Base-by-base conservation (phyloP, 2,888 invertebrate species). In the Lumbricus terrestris region DNA sequence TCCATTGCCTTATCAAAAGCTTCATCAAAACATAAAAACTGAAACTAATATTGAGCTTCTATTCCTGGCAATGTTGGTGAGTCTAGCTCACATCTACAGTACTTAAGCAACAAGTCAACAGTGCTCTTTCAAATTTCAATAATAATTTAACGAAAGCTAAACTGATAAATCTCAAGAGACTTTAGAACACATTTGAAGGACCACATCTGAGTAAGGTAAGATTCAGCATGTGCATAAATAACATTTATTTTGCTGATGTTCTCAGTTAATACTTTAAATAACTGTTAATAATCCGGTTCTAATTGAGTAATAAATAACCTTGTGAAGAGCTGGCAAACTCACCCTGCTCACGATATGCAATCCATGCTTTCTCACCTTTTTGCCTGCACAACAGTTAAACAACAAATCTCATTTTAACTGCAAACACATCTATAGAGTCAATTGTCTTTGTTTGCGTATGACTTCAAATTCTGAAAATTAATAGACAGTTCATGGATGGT, bases 321-420 rank as follows among this genome's bases (percentile, higher is more conserved):
- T 4, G 2, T n/a, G 83, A 35, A n/a, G 18, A 83, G 20, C 29
- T 83, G 34, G 47, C 23, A 85, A 85, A 85, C n/a, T 85, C 23
- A 85, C 85, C 85, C 37, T 16, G 85, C 18, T 85, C 85, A 35
- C 85, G 85, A 85, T 35, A 85, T 20, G 85, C 4, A 85, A 85
- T 35, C 85, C 85, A 85, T 85, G 85, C 85, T 85, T 85, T 85
- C 0, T 18, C 37, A 35, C 85, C 85, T 85, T 85, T 85, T 85
- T 85, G 85, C 37, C 85, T 85, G 37, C 34, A 85, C 35, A 85
- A 85, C n/a, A 69, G 69, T n/a, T n/a, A 69, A 29, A 69, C n/a
- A n/a, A 69, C 69, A 69, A 69, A 69, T 69, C n/a, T n/a, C 8
- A 69, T 18, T 47, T 16, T 47, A 47, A 20, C n/a, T n/a, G 16